Evolutionary conservation across 2,888 invertebrate genomes (phyloP).

Genomic region (Metalampra italica): DNA sequence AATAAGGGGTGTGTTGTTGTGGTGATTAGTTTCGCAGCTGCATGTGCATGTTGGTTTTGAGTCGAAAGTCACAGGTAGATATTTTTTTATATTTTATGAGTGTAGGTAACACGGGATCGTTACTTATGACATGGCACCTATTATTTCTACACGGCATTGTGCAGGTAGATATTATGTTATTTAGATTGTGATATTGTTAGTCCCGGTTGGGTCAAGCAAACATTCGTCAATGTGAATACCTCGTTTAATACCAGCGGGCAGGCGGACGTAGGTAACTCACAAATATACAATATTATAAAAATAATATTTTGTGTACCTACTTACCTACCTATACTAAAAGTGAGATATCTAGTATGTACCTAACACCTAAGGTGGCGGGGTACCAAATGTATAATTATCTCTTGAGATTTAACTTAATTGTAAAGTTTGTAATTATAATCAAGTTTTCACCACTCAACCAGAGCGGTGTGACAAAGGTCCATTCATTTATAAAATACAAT

Average conservation of each 20-base stretch:
- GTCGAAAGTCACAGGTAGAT: conserved; percentile 50
- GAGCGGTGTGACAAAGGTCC: too few species aligned
- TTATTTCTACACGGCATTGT: conserved; percentile 28
- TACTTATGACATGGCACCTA: conserved; percentile 41
- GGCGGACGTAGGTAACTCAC: too few species aligned
- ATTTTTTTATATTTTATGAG: conserved; percentile 58
- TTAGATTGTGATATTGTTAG: neutral
- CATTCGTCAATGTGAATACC: neutral
- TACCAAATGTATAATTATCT: too few species aligned
- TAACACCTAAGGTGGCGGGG: too few species aligned
- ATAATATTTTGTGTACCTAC: too few species aligned
- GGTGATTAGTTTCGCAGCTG: neutral
- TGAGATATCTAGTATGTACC: too few species aligned
- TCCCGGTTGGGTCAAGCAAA: neutral
- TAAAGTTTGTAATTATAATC: too few species aligned
- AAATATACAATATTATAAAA: too few species aligned
- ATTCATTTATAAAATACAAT: too few species aligned
- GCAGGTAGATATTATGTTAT: conserved; percentile 8
- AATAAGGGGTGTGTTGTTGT: neutral
- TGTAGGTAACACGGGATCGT: conserved; percentile 44
- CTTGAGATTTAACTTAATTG: too few species aligned
- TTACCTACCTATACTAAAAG: neutral
- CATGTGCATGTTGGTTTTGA: neutral
- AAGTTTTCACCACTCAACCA: too few species aligned
- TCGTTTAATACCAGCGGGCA: too few species aligned